Evolutionary conservation across 2,888 invertebrate species (phyloP).

Genomic region (Rapana venosa): DNA sequence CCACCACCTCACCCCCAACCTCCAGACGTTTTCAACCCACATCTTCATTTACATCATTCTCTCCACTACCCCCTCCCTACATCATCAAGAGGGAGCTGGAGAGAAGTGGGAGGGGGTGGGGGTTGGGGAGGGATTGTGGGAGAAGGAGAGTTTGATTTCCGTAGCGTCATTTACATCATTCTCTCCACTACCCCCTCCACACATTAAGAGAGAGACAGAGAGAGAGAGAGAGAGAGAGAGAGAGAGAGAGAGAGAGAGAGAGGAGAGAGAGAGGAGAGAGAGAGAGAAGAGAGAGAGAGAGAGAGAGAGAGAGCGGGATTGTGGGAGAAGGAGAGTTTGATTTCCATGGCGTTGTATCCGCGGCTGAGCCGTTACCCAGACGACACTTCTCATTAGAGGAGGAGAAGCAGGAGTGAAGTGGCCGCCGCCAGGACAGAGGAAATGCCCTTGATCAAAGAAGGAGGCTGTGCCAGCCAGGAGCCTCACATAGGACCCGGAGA

Average conservation of each 20-base stretch:
- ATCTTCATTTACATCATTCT: too few species aligned
- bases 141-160: slow-evolving; percentile 3
- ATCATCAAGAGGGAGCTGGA: too few species aligned
- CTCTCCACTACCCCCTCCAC: background rate
- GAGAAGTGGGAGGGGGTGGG: background rate
- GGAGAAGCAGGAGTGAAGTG: background rate
- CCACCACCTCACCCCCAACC: too few species aligned
- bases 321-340: slow-evolving; percentile 5
- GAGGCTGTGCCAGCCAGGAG: background rate
- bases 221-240: background rate
- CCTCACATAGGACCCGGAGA: background rate
- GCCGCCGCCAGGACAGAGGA: background rate
- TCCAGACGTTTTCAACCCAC: too few species aligned
- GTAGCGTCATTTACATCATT: background rate
- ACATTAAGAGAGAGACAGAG: background rate
- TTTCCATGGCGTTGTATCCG: background rate
- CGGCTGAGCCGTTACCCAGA: background rate
- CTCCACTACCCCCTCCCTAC: too few species aligned
- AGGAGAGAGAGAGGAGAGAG: background rate
- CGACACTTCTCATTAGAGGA: slow-evolving; percentile 18
- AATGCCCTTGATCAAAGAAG: background rate
- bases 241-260: background rate
- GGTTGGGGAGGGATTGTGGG: background rate
- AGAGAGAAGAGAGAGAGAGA: background rate
- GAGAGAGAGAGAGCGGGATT: background rate